These are phyloP conservation scores for Syrmaticus mikado DNA, from an alignment of 2,113 vertebrate genomes.

Conservation along the genomic window DNA sequence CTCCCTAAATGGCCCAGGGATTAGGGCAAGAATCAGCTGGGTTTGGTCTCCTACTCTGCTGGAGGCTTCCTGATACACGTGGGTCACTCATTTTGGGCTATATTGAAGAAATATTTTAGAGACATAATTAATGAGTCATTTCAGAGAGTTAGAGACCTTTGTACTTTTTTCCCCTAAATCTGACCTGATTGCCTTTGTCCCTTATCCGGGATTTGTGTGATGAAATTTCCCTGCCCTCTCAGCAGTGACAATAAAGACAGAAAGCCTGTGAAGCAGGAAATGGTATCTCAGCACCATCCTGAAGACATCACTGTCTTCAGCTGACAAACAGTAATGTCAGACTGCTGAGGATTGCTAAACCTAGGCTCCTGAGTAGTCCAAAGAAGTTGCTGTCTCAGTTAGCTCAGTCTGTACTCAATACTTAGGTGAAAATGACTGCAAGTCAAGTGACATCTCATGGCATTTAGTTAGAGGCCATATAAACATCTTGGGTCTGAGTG, in stretches of 20 bases:
- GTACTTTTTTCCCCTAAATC: neutral
- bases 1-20: neutral
- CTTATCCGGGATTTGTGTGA: neutral
- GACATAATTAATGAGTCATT: neutral
- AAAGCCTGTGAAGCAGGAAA: neutral
- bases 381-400: neutral
- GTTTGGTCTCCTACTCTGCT: neutral
- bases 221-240: neutral
- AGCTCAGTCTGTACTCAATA: neutral
- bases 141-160: neutral
- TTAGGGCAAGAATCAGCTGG: neutral
- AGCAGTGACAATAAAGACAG: neutral
- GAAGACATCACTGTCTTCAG: neutral
- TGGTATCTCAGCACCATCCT: neutral
- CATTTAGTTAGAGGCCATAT: neutral
- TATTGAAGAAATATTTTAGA: neutral
- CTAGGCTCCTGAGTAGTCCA: neutral
- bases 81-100: neutral
- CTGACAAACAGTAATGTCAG: neutral
- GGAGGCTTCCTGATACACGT: fast-evolving
- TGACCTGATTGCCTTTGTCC: neutral
- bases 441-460: neutral
- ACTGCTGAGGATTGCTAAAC: neutral
- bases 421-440: neutral
- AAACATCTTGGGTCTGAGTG: neutral